Percentiles rank a stretch among this genome's conserved stretches.
phyloP scores from a whole-genome alignment of 37 sponge, comb jelly and placozoan genomes.

The Ianthella basta region DNA sequence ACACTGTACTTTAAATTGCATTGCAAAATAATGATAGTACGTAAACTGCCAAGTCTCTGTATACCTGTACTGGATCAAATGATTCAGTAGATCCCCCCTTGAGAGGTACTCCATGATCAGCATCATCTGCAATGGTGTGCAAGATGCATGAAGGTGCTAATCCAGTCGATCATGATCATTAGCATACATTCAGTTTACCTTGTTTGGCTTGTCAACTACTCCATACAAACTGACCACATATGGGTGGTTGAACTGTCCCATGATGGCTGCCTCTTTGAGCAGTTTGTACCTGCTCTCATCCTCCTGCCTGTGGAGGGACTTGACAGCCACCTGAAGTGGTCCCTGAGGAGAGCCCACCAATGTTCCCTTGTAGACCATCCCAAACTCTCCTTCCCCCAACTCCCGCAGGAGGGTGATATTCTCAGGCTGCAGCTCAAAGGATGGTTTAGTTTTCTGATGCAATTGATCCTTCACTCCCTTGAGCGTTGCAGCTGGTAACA shows the following conservation, averaged over 20 bases:
- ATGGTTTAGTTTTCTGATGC: too few relatives aligned
- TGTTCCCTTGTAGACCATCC: too few relatives aligned
- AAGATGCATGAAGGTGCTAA: neutral
- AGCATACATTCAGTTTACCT: neutral
- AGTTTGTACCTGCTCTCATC: neutral
- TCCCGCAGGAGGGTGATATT: too few relatives aligned
- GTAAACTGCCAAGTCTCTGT: neutral
- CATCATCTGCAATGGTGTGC: neutral
- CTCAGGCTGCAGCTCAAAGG: too few relatives aligned
- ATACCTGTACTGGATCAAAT: neutral
- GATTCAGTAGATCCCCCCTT: neutral
- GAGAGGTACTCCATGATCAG: constrained; percentile 13
- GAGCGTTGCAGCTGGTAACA: too few relatives aligned
- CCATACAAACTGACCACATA: constrained; percentile 11
- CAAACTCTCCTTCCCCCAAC: too few relatives aligned
- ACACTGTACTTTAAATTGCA: too few relatives aligned
- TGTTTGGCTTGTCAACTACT: neutral
- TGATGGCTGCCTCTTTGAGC: constrained; percentile 17
- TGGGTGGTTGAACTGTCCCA: constrained; percentile 14
- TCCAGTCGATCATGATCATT: too few relatives aligned
- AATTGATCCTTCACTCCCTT: too few relatives aligned
- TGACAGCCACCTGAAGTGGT: neutral
- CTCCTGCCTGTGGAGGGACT: constrained; percentile 10
- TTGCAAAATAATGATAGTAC: neutral
- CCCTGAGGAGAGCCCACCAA: too few relatives aligned